These are phyloP conservation scores for Parauchenoglanis punctatus DNA, from an alignment of 2,797 vertebrate species.

Conservation along the genomic window DNA sequence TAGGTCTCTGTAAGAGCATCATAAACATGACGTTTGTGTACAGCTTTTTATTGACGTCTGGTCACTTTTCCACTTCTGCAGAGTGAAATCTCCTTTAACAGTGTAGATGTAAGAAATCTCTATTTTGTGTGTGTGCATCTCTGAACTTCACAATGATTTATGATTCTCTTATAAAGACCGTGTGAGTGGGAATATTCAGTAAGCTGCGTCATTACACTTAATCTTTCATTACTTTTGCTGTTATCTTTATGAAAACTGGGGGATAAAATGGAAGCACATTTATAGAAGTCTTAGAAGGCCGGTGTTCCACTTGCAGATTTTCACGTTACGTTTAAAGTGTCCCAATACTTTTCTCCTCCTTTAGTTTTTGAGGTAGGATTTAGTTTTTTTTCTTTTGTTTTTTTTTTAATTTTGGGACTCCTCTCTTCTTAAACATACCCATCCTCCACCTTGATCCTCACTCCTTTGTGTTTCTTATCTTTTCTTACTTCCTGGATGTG, in stretches of 20 bases:
- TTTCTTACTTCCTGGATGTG: conserved; percentile 47
- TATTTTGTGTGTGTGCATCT: conserved; percentile 23
- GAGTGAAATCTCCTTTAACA: background rate
- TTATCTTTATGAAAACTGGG: background rate
- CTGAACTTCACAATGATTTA: conserved; percentile 31
- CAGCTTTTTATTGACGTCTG: conserved; percentile 28
- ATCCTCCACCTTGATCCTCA: background rate
- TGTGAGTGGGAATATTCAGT: conserved; percentile 21
- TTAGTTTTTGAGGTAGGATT: background rate
- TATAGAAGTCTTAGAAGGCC: conserved; percentile 13
- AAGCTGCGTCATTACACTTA: conserved; percentile 30
- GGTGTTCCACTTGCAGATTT: conserved; percentile 1
- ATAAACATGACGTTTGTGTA: conserved; percentile 29
- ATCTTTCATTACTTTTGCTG: conserved; percentile 4
- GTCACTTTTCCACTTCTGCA: background rate
- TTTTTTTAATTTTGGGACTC: background rate
- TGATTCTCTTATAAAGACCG: conserved; percentile 44
- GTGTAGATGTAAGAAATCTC: conserved; percentile 27
- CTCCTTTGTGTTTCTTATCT: conserved; percentile 28
- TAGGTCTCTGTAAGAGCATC: conserved; percentile 44
- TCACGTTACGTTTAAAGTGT: background rate
- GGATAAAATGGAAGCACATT: background rate
- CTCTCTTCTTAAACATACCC: background rate
- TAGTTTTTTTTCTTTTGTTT: background rate
- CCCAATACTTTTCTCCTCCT: background rate